Percentiles rank a stretch among this genome's conserved stretches.
phyloP scores from a whole-genome alignment of 2,797 vertebrate genomes.

The Clarias fuscus region DNA sequence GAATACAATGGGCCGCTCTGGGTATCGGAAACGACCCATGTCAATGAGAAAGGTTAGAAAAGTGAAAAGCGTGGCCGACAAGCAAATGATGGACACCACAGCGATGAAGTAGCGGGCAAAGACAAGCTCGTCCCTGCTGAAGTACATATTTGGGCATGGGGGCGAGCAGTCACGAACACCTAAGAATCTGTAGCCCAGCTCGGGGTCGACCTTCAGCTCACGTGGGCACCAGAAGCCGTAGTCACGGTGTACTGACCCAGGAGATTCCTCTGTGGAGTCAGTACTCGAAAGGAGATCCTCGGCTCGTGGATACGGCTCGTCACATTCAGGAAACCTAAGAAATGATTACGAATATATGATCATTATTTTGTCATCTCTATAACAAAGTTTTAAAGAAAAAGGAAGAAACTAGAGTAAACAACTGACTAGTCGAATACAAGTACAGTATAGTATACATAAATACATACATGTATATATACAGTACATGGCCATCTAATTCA shows the following conservation, averaged over 20 bases:
- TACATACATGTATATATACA: too few relatives aligned
- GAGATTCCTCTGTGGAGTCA: constrained; percentile 82
- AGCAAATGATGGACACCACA: constrained; percentile 89
- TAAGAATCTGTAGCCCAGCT: constrained; percentile 91
- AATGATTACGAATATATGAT: background rate
- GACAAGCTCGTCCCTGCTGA: constrained; percentile 85
- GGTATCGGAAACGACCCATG: constrained; percentile 94
- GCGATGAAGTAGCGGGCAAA: constrained; percentile 95
- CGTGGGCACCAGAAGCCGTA: constrained; percentile 97
- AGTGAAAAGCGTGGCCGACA: constrained; percentile 94
- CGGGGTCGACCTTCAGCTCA: constrained; percentile 91
- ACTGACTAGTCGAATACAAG: background rate
- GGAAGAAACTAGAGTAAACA: background rate
- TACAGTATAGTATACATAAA: background rate
- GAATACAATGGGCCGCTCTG: constrained; percentile 96
- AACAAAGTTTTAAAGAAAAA: background rate
- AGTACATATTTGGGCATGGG: constrained; percentile 97
- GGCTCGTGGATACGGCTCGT: constrained; percentile 87
- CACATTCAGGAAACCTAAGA: constrained; percentile 92
- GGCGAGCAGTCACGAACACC: constrained; percentile 90
- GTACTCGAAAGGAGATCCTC: constrained; percentile 80
- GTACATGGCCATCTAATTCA: too few relatives aligned
- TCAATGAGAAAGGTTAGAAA: constrained; percentile 98
- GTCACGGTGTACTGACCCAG: constrained; percentile 86
- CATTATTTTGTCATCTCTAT: background rate